Evolutionary conservation across 2,113 vertebrate species (phyloP), one percentile per base, ranked within the genome.

Genomic region (Takifugu flavidus): DNA sequence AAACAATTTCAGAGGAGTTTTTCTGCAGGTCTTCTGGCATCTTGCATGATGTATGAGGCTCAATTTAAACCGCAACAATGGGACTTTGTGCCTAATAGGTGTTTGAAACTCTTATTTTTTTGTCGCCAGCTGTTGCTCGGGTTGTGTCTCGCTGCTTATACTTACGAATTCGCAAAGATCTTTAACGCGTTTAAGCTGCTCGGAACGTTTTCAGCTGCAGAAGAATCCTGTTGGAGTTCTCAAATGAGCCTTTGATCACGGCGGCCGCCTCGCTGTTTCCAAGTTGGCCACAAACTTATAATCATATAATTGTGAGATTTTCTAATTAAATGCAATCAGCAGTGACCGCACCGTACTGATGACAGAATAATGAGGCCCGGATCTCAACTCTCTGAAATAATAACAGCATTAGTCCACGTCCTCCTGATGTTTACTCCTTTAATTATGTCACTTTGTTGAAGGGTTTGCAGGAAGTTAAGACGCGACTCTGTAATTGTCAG

Each of bases 1-100:
- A 61, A 67, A 75, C 34, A 20, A 28, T 67, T 78, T 69, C 50
- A 14, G 55, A 73, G 53, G 42, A 63, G 53, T 72, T 74, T 71
- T 45, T 13, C 0, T 57, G 64, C 66, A 56, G 64, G 46, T 67
- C 64, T 63, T 52, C 51, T 62, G 59, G 12, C 49, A 53, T 49
- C 60, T 62, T 56, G 51, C 47, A 55, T 80, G 78, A 80, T 87
- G 67, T 69, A 83, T 77, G 76, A 74, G 77, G 65, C 72, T 80
- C 67, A 78, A 85, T 82, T 87, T 25, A 42, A 66, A 69, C 60
- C 53, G 46, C 62, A 71, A 77, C 77, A 63, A 72, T 5, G 7
- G 34, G 34, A 8, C 34, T 10, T 11, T 3, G 11, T 2, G 11
- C 8, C 34, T 11, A 10, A 11, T 11, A 39, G 34, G 7, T 39